Evolutionary conservation across 2,113 vertebrate genomes (phyloP).

Genomic region (Nothocercus julius): DNA sequence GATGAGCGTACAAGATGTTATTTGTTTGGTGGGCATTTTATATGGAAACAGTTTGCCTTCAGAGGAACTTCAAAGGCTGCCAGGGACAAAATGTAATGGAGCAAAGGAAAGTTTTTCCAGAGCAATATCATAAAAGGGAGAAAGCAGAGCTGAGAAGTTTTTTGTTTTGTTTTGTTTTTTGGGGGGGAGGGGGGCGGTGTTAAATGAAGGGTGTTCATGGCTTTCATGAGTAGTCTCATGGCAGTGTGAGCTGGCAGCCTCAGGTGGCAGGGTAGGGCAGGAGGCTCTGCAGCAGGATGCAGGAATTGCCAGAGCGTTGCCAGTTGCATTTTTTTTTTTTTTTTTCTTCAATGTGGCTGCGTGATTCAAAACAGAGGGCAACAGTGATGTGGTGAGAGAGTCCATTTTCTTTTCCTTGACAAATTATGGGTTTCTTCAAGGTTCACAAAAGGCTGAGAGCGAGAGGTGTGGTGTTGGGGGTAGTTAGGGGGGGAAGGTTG

Average conservation of each 20-base stretch:
- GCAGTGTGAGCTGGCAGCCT: background rate
- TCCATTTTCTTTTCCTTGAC: background rate
- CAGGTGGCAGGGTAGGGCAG: background rate
- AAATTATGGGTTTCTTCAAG: background rate
- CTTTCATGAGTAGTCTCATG: background rate
- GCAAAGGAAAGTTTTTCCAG: background rate
- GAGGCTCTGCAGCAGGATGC: background rate
- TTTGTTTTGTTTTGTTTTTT: background rate
- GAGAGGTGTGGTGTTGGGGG: background rate
- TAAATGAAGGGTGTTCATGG: background rate
- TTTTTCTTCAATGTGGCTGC: background rate
- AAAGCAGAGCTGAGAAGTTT: background rate
- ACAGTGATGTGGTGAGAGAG: background rate
- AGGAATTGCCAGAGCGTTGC: background rate
- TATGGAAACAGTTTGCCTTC: background rate
- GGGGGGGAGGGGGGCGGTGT: too few relatives aligned
- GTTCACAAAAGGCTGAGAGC: background rate
- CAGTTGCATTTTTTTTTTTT: background rate
- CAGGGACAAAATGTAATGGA: background rate
- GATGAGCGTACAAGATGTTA: background rate
- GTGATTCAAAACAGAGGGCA: background rate
- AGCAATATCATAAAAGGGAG: background rate
- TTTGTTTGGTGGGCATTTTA: background rate
- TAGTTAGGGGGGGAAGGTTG: background rate
- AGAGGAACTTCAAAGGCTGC: constrained; percentile 40